Evolutionary conservation across 2,888 invertebrate species (phyloP).

Genomic region (Apotomis turbidana): DNA sequence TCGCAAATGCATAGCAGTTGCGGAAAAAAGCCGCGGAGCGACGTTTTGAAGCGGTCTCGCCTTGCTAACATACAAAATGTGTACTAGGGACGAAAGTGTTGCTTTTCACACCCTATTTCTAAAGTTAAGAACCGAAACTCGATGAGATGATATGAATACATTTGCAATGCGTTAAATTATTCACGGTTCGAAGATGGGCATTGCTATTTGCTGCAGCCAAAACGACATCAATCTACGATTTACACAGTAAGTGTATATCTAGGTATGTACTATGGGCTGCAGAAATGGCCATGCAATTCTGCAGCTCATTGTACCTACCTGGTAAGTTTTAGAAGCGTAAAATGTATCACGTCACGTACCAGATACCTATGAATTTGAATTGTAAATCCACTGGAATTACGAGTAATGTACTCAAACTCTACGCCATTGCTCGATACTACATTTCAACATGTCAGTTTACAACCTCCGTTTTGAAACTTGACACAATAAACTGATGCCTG

Average conservation of each 20-base stretch:
- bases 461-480: constrained; percentile 13
- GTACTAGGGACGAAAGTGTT: constrained; percentile 1
- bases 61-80: constrained; percentile 1
- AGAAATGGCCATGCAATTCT: too few species aligned
- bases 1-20: constrained; percentile 33
- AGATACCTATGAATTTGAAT: not conserved
- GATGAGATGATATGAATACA: not conserved
- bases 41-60: constrained; percentile 24
- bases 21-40: constrained; percentile 27
- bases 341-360: too few species aligned
- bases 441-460: constrained; percentile 17
- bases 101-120: not conserved
- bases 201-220: too few species aligned
- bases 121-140: not conserved
- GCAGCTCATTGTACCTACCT: too few species aligned
- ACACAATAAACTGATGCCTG: constrained; percentile 48
- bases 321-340: too few species aligned
- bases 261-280: too few species aligned
- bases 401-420: not conserved
- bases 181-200: not conserved
- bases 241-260: too few species aligned
- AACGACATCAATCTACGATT: too few species aligned
- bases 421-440: not conserved
- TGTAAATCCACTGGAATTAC: not conserved
- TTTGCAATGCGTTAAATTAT: constrained; percentile 1